Conservation (phyloP, 2,797 vertebrate species). For the Rhinella marina region DNA sequence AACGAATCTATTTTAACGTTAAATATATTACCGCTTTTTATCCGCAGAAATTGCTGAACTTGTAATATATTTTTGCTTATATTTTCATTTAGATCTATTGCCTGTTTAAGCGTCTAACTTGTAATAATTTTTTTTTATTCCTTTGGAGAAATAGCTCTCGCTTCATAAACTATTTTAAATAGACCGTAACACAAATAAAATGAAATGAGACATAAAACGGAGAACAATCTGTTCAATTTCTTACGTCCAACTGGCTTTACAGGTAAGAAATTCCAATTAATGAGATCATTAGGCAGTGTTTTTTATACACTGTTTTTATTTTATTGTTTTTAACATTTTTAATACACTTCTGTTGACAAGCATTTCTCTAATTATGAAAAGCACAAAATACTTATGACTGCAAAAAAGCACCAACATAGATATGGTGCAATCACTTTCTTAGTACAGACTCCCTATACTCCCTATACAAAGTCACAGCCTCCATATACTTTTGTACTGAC, state of each 20-base stretch:
- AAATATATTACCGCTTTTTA: slow-evolving; percentile 14
- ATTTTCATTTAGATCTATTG: slow-evolving; percentile 50
- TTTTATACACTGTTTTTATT: neutral
- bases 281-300: neutral
- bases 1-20: slow-evolving; percentile 35
- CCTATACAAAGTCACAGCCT: no score
- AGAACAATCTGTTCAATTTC: neutral
- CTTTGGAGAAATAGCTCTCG: neutral
- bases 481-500: no score
- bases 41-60: slow-evolving; percentile 16
- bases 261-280: slow-evolving; percentile 23
- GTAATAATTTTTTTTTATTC: slow-evolving; percentile 24
- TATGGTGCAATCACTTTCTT: neutral
- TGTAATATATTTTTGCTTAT: slow-evolving; percentile 31
- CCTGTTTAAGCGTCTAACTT: slow-evolving; percentile 14
- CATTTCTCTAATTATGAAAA: slow-evolving; percentile 8
- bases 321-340: neutral
- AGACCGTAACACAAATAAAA: slow-evolving; percentile 17
- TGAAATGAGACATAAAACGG: slow-evolving; percentile 6
- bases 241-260: neutral
- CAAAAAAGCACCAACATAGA: neutral
- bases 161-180: slow-evolving; percentile 44
- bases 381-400: neutral
- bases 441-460: neutral
- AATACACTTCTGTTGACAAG: neutral